Evolutionary conservation across 2,888 invertebrate genomes (phyloP), one percentile per base, ranked within the genome.

Genomic region (Neelides folsomi): DNA sequence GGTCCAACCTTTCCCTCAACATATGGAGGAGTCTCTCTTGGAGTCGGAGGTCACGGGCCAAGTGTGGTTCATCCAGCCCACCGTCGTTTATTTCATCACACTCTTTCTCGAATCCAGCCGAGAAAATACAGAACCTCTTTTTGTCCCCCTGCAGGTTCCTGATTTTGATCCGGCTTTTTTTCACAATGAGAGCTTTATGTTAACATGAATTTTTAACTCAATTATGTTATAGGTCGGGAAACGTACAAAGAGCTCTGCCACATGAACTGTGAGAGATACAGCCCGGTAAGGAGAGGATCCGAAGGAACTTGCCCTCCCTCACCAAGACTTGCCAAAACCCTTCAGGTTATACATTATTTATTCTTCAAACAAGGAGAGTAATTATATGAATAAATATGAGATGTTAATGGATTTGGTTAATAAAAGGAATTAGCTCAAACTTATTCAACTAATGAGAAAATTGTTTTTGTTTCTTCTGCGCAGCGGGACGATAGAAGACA

Each of bases 211-310:
- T 16, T 27, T 19, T 44, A 18, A 44, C 16, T 5, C 18, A 19
- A 12, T 4, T 27, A n/a, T 19, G 13, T 44, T 43, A 9, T 69
- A 67, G 75, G 72, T 56, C 73, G 77, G 55, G 78, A 78, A 59
- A 76, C 76, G 18, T 76, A 76, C 67, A 78, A 77, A 67, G 78
- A 78, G 62, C 70, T 75, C 36, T 76, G 75, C 66, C 74, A 75
- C 64, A 68, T 74, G 52, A 72, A 74, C 34, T 72, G 79, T 41
- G 88, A 88, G 69, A 73, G 92, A 16, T 93, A 87, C 69, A 90
- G 90, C 58, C 93, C 92, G 0, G 90, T 92, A 12, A 77, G 94
- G 1, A 76, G 93, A 59, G 89, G 90, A 8, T 86, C 85, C 56
- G 93, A 93, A 69, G 84, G 86, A 13, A 63, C 62, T 2, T 64